phyloP scores from a whole-genome alignment of 2,888 invertebrate genomes.

The Agrenia bidenticulata region DNA sequence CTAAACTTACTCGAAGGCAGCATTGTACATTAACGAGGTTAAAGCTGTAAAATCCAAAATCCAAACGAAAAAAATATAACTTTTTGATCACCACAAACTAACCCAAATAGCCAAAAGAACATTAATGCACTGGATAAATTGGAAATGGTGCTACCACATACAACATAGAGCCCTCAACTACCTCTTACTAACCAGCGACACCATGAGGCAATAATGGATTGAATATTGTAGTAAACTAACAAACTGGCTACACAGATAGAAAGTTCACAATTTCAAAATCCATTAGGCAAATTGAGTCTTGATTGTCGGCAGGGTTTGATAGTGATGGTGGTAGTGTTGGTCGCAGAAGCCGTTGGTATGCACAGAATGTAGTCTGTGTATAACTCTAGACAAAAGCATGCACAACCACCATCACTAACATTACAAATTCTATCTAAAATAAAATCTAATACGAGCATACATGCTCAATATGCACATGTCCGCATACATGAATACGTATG shows the following conservation, averaged over 20 bases:
- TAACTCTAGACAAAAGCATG: neutral
- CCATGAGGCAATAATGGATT: neutral
- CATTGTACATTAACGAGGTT: no score
- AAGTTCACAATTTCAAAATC: constrained; percentile 48
- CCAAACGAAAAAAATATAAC: no score
- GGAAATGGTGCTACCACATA: no score
- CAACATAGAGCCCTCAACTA: no score
- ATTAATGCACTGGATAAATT: no score
- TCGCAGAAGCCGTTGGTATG: neutral
- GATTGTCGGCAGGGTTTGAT: constrained; percentile 39
- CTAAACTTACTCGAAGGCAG: no score
- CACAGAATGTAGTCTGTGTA: no score
- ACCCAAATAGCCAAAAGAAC: no score
- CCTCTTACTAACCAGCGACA: neutral
- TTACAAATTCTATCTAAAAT: constrained; percentile 1
- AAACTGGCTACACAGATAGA: neutral
- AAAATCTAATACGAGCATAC: neutral
- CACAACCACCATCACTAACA: neutral
- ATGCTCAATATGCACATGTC: neutral
- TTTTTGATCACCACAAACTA: no score
- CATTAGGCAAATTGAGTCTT: constrained; percentile 53
- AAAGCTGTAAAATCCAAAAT: no score
- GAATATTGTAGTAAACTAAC: neutral
- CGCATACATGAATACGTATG: no score
- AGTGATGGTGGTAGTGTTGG: constrained; percentile 4